phyloP scores from a whole-genome alignment of 53 echinoderm and acorn worm genomes.

The Apostichopus leukothele region DNA sequence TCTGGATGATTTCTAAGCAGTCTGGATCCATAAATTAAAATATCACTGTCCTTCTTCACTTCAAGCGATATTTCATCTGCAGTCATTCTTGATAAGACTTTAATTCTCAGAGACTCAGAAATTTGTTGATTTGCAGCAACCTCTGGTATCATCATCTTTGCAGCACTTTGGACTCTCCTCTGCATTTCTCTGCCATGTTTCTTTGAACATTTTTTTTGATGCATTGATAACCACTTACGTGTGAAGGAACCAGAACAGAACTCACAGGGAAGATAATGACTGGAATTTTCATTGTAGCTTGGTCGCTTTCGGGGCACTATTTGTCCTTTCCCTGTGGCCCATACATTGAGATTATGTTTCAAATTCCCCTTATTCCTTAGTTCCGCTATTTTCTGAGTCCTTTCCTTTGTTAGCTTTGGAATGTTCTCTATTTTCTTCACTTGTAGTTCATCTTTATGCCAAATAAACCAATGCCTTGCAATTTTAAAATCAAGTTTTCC shows the following conservation, averaged over 20 bases:
- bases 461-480: conserved; percentile 40
- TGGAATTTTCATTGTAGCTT: conserved; percentile 14
- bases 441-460: conserved; percentile 13
- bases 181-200: conserved; percentile 27
- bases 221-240: conserved; percentile 30
- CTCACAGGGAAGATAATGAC: conserved; percentile 50
- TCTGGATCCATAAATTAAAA: conserved; percentile 45
- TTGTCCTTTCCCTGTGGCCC: conserved; percentile 36
- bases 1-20: too few species aligned
- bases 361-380: conserved; percentile 38
- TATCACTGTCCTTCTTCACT: conserved; percentile 29
- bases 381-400: conserved; percentile 14
- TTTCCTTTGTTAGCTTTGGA: conserved; percentile 5
- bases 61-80: conserved; percentile 39
- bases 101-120: not conserved
- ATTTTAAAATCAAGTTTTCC: conserved; percentile 34
- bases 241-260: conserved; percentile 53
- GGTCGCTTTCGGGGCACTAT: conserved; percentile 52
- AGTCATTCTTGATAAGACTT: conserved; percentile 39
- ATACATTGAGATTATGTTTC: conserved; percentile 38
- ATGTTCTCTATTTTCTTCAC: conserved; percentile 12
- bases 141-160: conserved; percentile 57
- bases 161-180: conserved; percentile 33
- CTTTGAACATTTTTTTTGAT: conserved; percentile 46
- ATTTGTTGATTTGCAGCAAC: not conserved